Evolutionary conservation across 2,113 vertebrate genomes (phyloP), one percentile per base, ranked within the genome.

Genomic region (Gadus chalcogrammus): DNA sequence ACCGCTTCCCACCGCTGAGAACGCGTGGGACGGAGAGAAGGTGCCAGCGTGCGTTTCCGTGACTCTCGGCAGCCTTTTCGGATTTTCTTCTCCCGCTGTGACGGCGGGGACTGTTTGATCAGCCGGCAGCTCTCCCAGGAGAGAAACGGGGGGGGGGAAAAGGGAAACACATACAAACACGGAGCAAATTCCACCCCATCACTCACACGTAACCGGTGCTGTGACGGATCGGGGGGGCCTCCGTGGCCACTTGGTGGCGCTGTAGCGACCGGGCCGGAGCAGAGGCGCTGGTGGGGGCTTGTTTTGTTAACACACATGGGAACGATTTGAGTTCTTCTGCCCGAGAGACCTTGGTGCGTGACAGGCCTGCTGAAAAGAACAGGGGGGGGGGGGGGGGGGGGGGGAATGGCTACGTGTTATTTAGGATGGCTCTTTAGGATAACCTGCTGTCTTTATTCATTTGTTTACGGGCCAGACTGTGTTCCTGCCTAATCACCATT

Each of bases 361-460:
- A 86, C 76, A 71, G 69, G 85, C 75, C 69, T 88, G 76, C 77
- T 80, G 80, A 91, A 78, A 71, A 65, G 67, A 84, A 74, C 63
- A 67, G 64, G 66, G 65, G 76, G 74, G 77, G 59, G 65, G 65
- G 76, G 74, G 77, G 59, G 65, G 64, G 66, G 65, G 76, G 74
- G 77, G 58, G 65, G 28, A 48, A 24, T 65, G 2, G 61, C 24
- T 48, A 15, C 12, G 42, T 48, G 42, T 48, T 77, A 48, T 69
- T 79, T 6, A 62, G 59, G 12, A 17, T 38, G 67, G 38, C 75
- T 60, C 35, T 83, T 74, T 62, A 69, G 18, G 27, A 71, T 63
- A 1, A 0, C 5, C 59, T 71, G 72, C 55, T 61, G 15, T 64
- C 13, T 67, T 72, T 74, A 38, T 70, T 66, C 56, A 16, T 67